phyloP scores from a whole-genome alignment of 2,113 vertebrate species.

The Nyctibius bracteatus region DNA sequence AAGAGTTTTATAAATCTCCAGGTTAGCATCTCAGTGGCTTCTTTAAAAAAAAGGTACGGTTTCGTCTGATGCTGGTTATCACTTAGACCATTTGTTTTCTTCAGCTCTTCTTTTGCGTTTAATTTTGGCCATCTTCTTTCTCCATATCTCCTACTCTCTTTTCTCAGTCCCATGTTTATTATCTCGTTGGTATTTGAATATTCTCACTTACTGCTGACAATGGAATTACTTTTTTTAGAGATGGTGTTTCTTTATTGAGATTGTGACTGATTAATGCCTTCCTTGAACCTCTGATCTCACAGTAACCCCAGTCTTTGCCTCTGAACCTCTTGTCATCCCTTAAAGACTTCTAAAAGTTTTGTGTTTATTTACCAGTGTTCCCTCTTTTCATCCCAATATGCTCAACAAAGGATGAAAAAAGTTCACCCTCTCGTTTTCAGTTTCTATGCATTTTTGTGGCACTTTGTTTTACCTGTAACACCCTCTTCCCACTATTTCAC shows the following conservation, averaged over 20 bases:
- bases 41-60: background rate
- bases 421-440: background rate
- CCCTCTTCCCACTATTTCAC: background rate
- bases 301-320: background rate
- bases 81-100: background rate
- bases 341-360: background rate
- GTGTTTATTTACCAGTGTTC: background rate
- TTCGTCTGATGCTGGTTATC: background rate
- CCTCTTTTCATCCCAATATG: background rate
- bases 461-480: background rate
- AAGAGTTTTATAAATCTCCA: background rate
- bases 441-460: background rate
- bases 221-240: background rate
- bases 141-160: background rate
- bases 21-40: background rate
- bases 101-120: background rate
- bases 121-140: background rate
- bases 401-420: background rate
- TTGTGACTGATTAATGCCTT: background rate
- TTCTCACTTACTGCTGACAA: background rate
- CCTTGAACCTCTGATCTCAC: background rate
- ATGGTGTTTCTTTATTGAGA: background rate
- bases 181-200: background rate
- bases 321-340: background rate
- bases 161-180: background rate